Evolutionary conservation across 2,797 vertebrate genomes (phyloP), one percentile per base, ranked within the genome.

Genomic region (Mionectes olivaceus): DNA sequence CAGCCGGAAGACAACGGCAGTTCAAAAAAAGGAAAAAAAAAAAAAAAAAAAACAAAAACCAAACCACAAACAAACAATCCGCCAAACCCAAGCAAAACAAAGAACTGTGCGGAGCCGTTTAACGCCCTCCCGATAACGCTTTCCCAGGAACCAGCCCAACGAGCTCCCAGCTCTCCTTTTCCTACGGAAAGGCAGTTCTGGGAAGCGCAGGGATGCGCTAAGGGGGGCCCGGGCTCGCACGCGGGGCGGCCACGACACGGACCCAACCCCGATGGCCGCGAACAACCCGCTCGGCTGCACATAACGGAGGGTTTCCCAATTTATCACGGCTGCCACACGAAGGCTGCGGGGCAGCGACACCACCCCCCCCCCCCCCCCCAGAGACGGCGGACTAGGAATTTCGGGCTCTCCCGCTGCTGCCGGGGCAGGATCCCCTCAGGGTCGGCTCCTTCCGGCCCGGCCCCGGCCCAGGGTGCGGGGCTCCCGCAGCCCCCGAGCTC

Each of bases 261-360:
- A 9, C 30, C 22, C 9, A 32, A 13, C 28, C n/a, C 50, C 35
- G 52, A 53, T 13, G 30, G 52, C 35, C 50, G 13, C 30, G 2
- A 69, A 11, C 24, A 7, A 7, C 9, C 3, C 7, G n/a, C 8
- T 37, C 50, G 9, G 44, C 60, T 11, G 53, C 43, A 13, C 70
- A 39, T 21, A 8, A 4, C 0, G 8, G 9, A 4, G 6, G 7
- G 4, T 1, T 5, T 25, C 10, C 13, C 33, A 0, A 3, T 19
- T 49, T 11, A 16, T 4, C 2, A 4, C n/a, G 8, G 22, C 24
- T 32, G 2, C 1, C 14, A 5, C 0, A 5, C 30, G 33, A 13
- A 32, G 39, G 13, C 74, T 61, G 43, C 28, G 14, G 35, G 33
- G 19, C 56, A 33, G n/a, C n/a, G 8, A 37, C 6, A 3, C 43